A percentile compares a stretch with the other conserved stretches of the same genome.
These are phyloP conservation scores for Nipponia nippon DNA, from an alignment of 2,113 vertebrate species.

Conservation along the genomic window DNA sequence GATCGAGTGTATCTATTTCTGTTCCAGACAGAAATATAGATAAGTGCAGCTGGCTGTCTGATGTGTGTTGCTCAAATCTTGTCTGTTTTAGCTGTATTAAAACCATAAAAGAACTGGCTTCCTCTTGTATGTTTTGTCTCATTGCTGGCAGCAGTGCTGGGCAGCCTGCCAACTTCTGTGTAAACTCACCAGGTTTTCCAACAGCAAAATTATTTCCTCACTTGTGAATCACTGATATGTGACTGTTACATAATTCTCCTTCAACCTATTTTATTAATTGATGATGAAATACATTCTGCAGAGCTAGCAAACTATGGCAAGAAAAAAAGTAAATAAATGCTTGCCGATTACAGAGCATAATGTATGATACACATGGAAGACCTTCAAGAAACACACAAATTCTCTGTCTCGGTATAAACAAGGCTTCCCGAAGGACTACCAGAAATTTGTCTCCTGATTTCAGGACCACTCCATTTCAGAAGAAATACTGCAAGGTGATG, in stretches of 20 bases:
- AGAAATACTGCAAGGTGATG: background rate
- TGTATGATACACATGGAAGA: background rate
- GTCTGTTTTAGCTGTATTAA: constrained; percentile 21
- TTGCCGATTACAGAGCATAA: background rate
- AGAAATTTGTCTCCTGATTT: background rate
- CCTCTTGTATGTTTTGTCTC: background rate
- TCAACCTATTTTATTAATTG: background rate
- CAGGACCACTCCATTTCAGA: background rate
- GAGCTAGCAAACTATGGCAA: background rate
- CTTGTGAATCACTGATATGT: background rate
- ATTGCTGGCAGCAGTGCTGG: constrained; percentile 15
- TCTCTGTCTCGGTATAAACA: background rate
- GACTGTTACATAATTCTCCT: background rate
- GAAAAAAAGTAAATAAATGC: background rate
- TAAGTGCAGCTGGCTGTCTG: background rate
- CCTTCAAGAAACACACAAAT: background rate
- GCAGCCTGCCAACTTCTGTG: constrained; percentile 27
- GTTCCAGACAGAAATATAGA: background rate
- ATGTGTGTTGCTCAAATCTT: constrained; percentile 1
- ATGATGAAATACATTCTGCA: background rate
- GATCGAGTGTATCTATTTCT: background rate
- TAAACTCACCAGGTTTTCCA: constrained; percentile 31
- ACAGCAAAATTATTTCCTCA: constrained; percentile 9
- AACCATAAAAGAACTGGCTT: constrained; percentile 59
- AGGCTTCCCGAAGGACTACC: background rate